These are phyloP conservation scores for Deroplatys truncata DNA, from an alignment of 2,888 invertebrate genomes.

Conservation along the genomic window DNA sequence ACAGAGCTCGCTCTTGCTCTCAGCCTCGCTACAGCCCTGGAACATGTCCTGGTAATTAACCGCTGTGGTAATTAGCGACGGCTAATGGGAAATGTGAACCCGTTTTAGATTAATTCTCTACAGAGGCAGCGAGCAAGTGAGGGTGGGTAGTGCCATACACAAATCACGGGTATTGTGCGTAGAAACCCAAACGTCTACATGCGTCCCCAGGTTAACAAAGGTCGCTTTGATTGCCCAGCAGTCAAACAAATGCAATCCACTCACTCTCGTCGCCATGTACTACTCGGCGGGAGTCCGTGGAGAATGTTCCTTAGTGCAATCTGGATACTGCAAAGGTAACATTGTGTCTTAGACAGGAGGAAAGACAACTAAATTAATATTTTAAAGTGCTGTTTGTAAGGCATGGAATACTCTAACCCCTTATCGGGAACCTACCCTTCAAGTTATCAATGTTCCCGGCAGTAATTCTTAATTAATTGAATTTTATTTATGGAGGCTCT, in stretches of 20 bases:
- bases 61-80: slow-evolving; percentile 37
- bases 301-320: too few relatives aligned
- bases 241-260: not conserved
- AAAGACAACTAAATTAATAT: too few relatives aligned
- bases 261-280: not conserved
- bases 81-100: slow-evolving; percentile 39
- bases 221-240: not conserved
- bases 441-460: too few relatives aligned
- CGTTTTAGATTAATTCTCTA: slow-evolving; percentile 10
- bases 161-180: not conserved
- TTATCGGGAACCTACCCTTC: too few relatives aligned
- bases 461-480: too few relatives aligned
- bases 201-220: not conserved
- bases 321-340: too few relatives aligned
- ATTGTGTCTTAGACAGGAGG: too few relatives aligned
- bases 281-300: not conserved
- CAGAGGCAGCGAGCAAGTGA: not conserved
- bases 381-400: too few relatives aligned
- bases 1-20: not conserved
- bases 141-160: not conserved
- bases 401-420: too few relatives aligned
- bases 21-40: not conserved
- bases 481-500: too few relatives aligned
- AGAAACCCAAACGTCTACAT: not conserved
- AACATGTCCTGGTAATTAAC: slow-evolving; percentile 34